Evolutionary conservation across 2,888 invertebrate species (phyloP), one percentile per base, ranked within the genome.

Genomic region (Epinotia ramella): DNA sequence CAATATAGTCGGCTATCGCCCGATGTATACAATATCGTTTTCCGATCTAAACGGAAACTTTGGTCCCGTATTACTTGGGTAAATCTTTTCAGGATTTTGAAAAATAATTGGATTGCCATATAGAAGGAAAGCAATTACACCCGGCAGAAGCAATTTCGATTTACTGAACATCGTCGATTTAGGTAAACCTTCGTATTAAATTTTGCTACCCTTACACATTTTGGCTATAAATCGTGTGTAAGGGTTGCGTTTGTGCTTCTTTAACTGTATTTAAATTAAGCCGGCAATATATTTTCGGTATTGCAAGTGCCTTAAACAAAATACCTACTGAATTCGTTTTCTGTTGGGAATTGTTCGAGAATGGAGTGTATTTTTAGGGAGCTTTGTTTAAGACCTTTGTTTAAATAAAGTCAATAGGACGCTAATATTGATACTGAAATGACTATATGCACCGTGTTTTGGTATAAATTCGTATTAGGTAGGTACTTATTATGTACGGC

Each of bases 61-160:
- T 84, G 81, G 84, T 81, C 81, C 86, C 83, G 82, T 83, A 86
- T 87, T 87, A 86, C 85, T 82, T 80, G 84, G 83, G 84, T 84
- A 89, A 90, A 91, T 89, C 91, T 91, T 91, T 91, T 87, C 87
- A 89, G 87, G 91, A 88, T 88, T 91, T 89, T 90, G 87, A 91
- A 91, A 92, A 92, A 91, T 92, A 92, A 93, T 93, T 92, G 91
- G 91, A 90, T 91, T 87, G 89, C 88, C 86, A 87, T 87, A 89
- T 90, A 89, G 89, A 90, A 87, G 87, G 88, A 88, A 91, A 91
- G 89, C 92, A 92, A 92, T 92, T 91, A 92, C 91, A 91, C 86
- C 86, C 86, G 80, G 74, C 74, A 89, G 87, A 87, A 88, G 86
- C 89, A 87, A 89, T 91, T 89, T 85, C 89, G 88, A 89, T 90